A percentile compares a stretch with the other conserved stretches of the same genome.
phyloP scores from a whole-genome alignment of 2,888 invertebrate genomes.

The Pammene aurita region DNA sequence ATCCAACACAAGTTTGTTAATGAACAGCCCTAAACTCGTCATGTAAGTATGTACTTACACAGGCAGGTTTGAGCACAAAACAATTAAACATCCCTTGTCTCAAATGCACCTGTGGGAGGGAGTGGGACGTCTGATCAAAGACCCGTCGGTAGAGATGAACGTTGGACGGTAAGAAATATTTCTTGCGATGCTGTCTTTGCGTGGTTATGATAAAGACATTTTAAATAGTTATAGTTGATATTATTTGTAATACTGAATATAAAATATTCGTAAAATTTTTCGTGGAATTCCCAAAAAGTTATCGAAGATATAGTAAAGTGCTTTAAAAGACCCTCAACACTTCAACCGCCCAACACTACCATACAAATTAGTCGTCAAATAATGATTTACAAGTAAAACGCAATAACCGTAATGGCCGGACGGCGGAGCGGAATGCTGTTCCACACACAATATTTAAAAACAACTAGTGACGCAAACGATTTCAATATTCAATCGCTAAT shows the following conservation, averaged over 20 bases:
- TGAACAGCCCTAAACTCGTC: conserved; percentile 19
- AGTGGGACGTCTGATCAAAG: conserved; percentile 51
- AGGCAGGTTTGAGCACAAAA: conserved; percentile 46
- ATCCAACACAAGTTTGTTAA: conserved; percentile 6
- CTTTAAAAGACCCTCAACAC: not conserved
- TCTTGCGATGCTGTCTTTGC: not conserved
- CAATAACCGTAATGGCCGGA: conserved; percentile 29
- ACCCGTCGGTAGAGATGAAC: conserved; percentile 49
- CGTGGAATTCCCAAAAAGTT: too few relatives aligned
- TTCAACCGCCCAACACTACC: not conserved
- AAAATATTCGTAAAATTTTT: too few relatives aligned
- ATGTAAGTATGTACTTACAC: conserved; percentile 19
- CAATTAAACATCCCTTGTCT: conserved; percentile 59
- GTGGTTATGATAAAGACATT: not conserved
- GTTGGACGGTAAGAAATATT: conserved; percentile 42
- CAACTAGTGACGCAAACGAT: conserved; percentile 33
- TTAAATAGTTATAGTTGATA: too few relatives aligned
- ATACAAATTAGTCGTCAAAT: conserved; percentile 18
- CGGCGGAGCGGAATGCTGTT: conserved; percentile 33
- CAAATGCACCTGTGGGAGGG: conserved; percentile 50
- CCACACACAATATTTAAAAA: conserved; percentile 25
- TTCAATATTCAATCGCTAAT: conserved; percentile 29
- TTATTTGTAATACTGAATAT: too few relatives aligned
- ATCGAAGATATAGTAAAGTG: not conserved
- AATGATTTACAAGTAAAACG: conserved; percentile 29